phyloP scores from a whole-genome alignment of 1,140 invertebrate species.

The Lysiphlebus fabarum region DNA sequence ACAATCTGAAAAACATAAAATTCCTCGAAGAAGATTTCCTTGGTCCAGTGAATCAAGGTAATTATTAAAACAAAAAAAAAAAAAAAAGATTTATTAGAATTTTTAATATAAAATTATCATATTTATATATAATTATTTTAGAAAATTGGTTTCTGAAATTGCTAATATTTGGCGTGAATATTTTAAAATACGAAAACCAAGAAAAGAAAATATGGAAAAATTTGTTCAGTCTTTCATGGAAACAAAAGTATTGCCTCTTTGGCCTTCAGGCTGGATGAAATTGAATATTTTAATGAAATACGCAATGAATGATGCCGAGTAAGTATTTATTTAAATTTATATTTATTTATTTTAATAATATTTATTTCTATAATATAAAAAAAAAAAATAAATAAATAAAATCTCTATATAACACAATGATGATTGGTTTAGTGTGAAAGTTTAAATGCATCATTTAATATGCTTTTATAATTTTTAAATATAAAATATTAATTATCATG shows the following conservation, averaged over 20 bases:
- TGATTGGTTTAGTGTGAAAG: too few species aligned
- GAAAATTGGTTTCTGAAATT: slow-evolving; percentile 44
- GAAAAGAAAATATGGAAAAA: slow-evolving; percentile 57
- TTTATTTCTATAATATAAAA: slow-evolving; percentile 3
- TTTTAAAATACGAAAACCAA: slow-evolving; percentile 50
- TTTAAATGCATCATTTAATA: too few species aligned
- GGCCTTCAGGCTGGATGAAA: slow-evolving; percentile 62
- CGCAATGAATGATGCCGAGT: slow-evolving; percentile 38
- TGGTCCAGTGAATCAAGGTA: slow-evolving; percentile 61
- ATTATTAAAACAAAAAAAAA: slow-evolving; percentile 20
- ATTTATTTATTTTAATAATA: slow-evolving; percentile 15
- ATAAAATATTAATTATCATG: too few species aligned
- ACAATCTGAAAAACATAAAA: slow-evolving; percentile 50
- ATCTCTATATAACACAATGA: too few species aligned
- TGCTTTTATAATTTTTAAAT: neutral
- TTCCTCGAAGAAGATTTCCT: slow-evolving; percentile 58
- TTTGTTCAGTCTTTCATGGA: slow-evolving; percentile 58
- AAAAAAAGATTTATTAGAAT: slow-evolving; percentile 16
- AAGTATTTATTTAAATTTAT: slow-evolving; percentile 36
- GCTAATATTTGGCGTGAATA: slow-evolving; percentile 39
- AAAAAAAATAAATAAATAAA: too few species aligned
- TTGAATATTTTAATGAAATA: slow-evolving; percentile 40
- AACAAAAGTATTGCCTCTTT: slow-evolving; percentile 56
- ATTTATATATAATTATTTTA: slow-evolving; percentile 14
- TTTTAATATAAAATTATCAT: too few species aligned